Evolutionary conservation across 2,797 vertebrate species (phyloP), one percentile per base, ranked within the genome.

Genomic region (Tauraco hartlaubi): DNA sequence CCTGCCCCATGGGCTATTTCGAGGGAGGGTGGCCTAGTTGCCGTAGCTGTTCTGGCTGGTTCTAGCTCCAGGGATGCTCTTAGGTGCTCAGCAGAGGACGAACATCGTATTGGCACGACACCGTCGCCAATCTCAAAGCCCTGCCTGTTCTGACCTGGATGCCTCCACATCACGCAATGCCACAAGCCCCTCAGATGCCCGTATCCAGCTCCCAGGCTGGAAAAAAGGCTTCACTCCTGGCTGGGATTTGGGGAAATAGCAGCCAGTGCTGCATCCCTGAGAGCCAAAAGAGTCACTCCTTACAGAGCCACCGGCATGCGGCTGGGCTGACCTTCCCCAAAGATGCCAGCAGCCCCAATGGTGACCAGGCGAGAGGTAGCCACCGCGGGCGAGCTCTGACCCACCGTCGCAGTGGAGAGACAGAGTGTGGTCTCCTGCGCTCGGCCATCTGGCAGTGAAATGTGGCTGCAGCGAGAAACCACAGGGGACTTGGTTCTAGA

Each of bases 1-100:
- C 84, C 89, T 94, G 89, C 89, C 91, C 95, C 89, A 48, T 71
- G 91, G 94, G 92, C 81, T 95, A 94, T 96, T 95, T 96, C 91
- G 43, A 58, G 94, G 3, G 0, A 59, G 74, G 35, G 55, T 91
- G 92, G 80, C 94, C 91, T 89, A 85, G 14, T 94, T 96, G 94
- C 66, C 0, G 3, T 46, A 52, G 85, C 64, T 81, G 67, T 86
- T 78, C 83, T 77, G 8, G 5, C 56, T 88, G 79, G 33, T 88
- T 72, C 80, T 37, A 78, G 55, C 89, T 62, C 80, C 85, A 37
- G 46, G 71, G 59, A 73, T 91, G 80, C n/a, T 79, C 86, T 58
- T 64, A 6, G 66, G 49, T 12, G 61, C 31, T 48, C 77, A 9
- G 63, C 71, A 92, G 51, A 91, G 78, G 84, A 93, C 12, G 0